Base-by-base conservation (phyloP, 2,888 invertebrate genomes). In the Busseola fusca region DNA sequence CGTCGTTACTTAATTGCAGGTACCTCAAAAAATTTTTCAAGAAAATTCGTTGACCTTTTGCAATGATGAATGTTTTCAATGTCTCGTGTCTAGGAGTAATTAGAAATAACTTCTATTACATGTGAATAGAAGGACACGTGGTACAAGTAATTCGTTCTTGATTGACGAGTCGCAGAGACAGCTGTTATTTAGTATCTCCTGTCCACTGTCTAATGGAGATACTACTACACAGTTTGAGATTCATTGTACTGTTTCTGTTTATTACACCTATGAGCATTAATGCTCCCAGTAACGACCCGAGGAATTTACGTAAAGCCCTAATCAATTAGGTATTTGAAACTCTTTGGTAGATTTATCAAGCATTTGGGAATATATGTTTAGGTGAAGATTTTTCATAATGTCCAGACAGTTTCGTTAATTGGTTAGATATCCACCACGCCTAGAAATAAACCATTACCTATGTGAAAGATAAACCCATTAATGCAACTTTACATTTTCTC, bases 81-180 rank as follows among this genome's bases (percentile, higher is more conserved):
- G n/a, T 57, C 27, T 30, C 50, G 27, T 58, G 37, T 69, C 25
- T 16, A 27, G 21, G 9, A 27, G 50, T 79, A n/a, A 63, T 71
- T 16, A 63, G n/a, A 50, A 67, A 58, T 27, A 27, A 40, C 3
- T 52, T 52, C 21, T 6, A 56, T 69, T 48, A 56, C 12, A 37
- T 71, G 52, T 50, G 18, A 57, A 65, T 12, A 64, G 59, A 67
- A 60, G 60, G 52, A 25, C 58, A 72, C 42, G 21, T 72, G 52
- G 37, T 52, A 52, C 27, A 52, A 56, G 74, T 64, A 67, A 81
- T 84, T 70, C 72, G 73, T 62, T 82, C 64, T 70, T 76, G 74
- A 72, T 71, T 56, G 81, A 76, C 54, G 59, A 64, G 69, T 50
- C 77, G 12, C 64, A 71, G 54, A 48, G 74, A 58, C 78, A 68